Conservation (phyloP, 2,888 invertebrate genomes). For the Spodoptera littoralis region DNA sequence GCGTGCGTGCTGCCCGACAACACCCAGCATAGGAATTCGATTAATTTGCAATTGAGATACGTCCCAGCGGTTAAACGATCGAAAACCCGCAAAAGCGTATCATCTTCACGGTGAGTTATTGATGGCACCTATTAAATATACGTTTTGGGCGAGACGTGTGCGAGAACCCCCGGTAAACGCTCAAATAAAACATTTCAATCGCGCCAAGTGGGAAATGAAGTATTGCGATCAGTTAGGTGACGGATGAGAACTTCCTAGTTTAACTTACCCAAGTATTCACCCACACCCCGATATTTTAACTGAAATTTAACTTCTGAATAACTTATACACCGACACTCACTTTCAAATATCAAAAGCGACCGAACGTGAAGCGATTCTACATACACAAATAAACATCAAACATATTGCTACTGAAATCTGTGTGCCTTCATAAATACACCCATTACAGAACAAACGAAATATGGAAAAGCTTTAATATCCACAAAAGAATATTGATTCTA, state of each 20-base stretch:
- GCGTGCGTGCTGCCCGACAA: constrained; percentile 70
- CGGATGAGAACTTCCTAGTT: constrained; percentile 72
- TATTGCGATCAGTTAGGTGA: constrained; percentile 76
- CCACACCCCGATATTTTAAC: constrained; percentile 49
- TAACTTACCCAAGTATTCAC: constrained; percentile 61
- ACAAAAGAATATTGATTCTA: constrained; percentile 59
- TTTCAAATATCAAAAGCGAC: constrained; percentile 7
- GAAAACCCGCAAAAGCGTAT: constrained; percentile 81
- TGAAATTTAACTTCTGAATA: constrained; percentile 4
- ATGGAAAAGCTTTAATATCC: constrained; percentile 43
- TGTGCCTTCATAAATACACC: constrained; percentile 27
- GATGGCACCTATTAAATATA: constrained; percentile 88
- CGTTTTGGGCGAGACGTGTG: constrained; percentile 79
- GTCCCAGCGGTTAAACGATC: constrained; percentile 77
- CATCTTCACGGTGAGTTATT: constrained; percentile 86
- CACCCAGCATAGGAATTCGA: constrained; percentile 80
- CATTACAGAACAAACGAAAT: constrained; percentile 41
- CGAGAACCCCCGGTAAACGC: constrained; percentile 73
- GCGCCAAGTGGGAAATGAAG: constrained; percentile 81
- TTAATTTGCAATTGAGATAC: constrained; percentile 88
- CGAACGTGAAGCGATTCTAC: constrained; percentile 16
- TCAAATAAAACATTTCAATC: constrained; percentile 86
- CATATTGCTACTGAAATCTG: constrained; percentile 31
- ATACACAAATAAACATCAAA: constrained; percentile 30
- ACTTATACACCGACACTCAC: neutral